phyloP scores from a whole-genome alignment of 2,888 invertebrate genomes.

The Eupelmus urozonus region DNA sequence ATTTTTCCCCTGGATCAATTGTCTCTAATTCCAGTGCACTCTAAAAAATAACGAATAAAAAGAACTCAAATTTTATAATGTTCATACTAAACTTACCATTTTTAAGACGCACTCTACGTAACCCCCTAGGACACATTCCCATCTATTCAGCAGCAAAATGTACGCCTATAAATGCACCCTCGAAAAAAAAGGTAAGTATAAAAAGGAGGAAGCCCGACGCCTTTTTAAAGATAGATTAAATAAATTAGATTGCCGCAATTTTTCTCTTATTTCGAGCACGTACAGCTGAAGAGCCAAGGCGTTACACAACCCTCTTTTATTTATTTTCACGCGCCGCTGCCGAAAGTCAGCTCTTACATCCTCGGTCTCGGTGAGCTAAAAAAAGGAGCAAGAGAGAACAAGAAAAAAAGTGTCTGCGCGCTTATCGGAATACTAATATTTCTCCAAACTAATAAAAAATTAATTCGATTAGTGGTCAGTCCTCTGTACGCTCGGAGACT shows the following conservation, averaged over 20 bases:
- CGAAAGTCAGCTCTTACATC: conserved; percentile 54
- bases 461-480: conserved; percentile 59
- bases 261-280: conserved; percentile 58
- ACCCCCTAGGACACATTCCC: not conserved
- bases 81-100: too few relatives aligned
- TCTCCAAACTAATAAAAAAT: conserved; percentile 57
- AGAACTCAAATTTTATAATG: too few relatives aligned
- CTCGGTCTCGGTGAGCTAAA: not conserved
- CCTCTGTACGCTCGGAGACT: conserved; percentile 17
- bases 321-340: conserved; percentile 55
- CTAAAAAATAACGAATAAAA: too few relatives aligned
- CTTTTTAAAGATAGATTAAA: conserved; percentile 58
- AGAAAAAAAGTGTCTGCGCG: conserved; percentile 32
- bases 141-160: not conserved
- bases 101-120: too few relatives aligned
- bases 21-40: too few relatives aligned
- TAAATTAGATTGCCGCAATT: conserved; percentile 60
- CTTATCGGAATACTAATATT: conserved; percentile 56
- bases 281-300: conserved; percentile 41
- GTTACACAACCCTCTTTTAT: conserved; percentile 54
- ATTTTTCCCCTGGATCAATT: too few relatives aligned
- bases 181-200: not conserved
- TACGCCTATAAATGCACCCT: too few relatives aligned
- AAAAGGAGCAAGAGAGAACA: conserved; percentile 6
- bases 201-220: conserved; percentile 1